phyloP scores from a whole-genome alignment of 2,888 invertebrate genomes.

The Acronicta leporina region DNA sequence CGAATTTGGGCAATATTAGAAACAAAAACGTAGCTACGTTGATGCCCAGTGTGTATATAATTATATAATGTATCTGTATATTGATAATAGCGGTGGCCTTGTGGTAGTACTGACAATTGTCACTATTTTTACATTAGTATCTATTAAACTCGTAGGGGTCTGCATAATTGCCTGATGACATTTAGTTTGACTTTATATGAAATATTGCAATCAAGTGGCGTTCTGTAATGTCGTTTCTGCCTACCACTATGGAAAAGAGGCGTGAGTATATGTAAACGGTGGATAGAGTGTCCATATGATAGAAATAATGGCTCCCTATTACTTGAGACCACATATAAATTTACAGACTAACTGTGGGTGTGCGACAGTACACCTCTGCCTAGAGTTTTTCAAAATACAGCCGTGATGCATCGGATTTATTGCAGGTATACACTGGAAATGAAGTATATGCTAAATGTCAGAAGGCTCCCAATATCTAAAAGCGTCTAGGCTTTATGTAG shows the following conservation, averaged over 20 bases:
- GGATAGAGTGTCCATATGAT: too few species aligned
- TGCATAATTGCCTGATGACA: constrained; percentile 12
- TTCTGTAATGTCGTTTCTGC: too few species aligned
- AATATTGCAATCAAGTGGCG: too few species aligned
- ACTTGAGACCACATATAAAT: too few species aligned
- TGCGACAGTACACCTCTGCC: too few species aligned
- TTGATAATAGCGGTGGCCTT: constrained; percentile 57
- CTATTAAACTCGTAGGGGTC: constrained; percentile 20
- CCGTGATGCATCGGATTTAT: too few species aligned
- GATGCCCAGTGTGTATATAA: background rate
- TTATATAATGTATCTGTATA: constrained; percentile 24
- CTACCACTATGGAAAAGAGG: too few species aligned
- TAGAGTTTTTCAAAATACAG: too few species aligned
- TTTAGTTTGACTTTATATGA: constrained; percentile 12
- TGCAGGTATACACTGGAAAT: background rate
- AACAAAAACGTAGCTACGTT: background rate
- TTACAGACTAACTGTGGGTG: too few species aligned
- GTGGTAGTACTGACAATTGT: constrained; percentile 36
- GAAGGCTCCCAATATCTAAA: constrained; percentile 22
- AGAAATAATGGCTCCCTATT: too few species aligned
- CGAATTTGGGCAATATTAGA: background rate
- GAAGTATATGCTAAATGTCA: constrained; percentile 21
- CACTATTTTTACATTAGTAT: constrained; percentile 35
- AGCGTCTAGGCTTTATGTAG: constrained; percentile 51
- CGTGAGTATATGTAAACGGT: too few species aligned